Percentiles rank a stretch among this genome's conserved stretches.
These are phyloP conservation scores for Norana najaformis DNA, from an alignment of 2,888 invertebrate species.

Conservation along the genomic window DNA sequence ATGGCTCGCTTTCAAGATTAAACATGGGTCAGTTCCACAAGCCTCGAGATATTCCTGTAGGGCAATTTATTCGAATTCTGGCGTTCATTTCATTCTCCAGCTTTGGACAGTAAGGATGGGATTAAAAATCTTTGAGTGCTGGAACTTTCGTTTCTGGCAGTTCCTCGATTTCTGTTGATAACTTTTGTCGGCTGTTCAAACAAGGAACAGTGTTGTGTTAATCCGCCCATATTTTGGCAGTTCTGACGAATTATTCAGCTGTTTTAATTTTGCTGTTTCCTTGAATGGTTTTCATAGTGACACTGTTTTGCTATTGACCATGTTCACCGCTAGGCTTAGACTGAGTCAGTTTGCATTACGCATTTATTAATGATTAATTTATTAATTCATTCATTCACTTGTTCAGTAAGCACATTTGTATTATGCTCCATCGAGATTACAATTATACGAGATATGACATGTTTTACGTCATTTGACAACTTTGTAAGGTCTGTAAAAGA, in stretches of 20 bases:
- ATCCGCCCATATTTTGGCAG: not conserved
- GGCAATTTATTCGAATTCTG: not conserved
- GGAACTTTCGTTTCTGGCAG: not conserved
- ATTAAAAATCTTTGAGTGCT: not conserved
- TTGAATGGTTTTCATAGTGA: not conserved
- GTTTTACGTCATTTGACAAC: not conserved
- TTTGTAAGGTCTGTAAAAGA: no score
- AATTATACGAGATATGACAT: not conserved
- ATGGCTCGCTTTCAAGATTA: conserved; percentile 8
- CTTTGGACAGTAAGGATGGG: not conserved
- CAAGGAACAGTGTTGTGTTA: not conserved
- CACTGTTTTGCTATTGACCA: not conserved
- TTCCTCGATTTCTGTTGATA: not conserved
- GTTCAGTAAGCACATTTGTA: no score
- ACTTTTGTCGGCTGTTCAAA: not conserved
- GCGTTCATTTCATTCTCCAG: not conserved
- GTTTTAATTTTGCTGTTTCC: not conserved
- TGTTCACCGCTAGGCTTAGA: not conserved
- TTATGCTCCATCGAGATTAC: not conserved
- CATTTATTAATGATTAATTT: no score
- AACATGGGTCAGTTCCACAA: conserved; percentile 21
- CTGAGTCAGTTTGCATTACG: not conserved
- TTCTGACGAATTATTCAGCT: not conserved
- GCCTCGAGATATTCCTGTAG: not conserved
- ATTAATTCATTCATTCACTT: not conserved